Conservation (phyloP, 2,113 vertebrate species). For the Microtus ochrogaster region DNA sequence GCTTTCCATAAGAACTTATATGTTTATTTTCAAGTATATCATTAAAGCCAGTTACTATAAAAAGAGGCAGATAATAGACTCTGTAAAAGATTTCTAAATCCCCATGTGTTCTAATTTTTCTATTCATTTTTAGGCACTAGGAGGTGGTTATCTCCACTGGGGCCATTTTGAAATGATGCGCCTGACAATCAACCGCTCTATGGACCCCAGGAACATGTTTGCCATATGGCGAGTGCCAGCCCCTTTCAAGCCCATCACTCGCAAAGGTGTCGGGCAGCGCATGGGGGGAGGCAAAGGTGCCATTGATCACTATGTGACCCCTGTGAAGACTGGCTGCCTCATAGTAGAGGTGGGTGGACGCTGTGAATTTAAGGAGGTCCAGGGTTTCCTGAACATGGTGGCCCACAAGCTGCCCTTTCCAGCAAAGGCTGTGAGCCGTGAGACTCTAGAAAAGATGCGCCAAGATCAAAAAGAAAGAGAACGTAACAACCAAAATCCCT, state of each 20-base stretch:
- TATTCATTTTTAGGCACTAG: conserved; percentile 89
- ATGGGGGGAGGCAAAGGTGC: conserved; percentile 98
- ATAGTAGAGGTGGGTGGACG: conserved; percentile 94
- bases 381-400: conserved; percentile 88
- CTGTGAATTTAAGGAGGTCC: conserved; percentile 90
- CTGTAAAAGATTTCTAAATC: neutral
- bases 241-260: conserved; percentile 92
- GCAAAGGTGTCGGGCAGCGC: conserved; percentile 94
- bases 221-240: conserved; percentile 92
- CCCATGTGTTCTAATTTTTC: neutral
- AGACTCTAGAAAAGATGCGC: conserved; percentile 86
- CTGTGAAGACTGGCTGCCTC: conserved; percentile 90
- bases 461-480: conserved; percentile 84
- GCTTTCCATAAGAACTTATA: neutral
- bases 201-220: conserved; percentile 91
- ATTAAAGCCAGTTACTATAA: neutral
- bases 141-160: conserved; percentile 96
- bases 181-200: conserved; percentile 92
- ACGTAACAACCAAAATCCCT: conserved; percentile 94
- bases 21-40: neutral
- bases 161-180: conserved; percentile 98
- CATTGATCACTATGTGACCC: conserved; percentile 94
- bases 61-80: neutral
- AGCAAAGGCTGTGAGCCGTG: conserved; percentile 90
- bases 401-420: conserved; percentile 94